Base-by-base conservation (phyloP, 1,140 invertebrate species). In the Drosophila pruinosa region DNA sequence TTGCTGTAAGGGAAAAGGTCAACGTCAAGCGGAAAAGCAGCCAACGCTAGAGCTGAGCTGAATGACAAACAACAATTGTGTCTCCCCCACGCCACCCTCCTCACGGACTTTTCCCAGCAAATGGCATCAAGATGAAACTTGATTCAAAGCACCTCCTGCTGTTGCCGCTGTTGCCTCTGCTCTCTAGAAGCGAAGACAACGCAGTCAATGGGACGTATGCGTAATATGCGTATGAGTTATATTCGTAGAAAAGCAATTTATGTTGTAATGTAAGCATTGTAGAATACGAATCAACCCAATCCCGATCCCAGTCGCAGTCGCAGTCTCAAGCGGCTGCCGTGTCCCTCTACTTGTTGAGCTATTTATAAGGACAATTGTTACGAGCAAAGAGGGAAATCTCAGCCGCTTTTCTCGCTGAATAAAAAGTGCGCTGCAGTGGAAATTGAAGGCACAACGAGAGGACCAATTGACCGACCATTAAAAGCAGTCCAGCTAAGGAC, bases 1-100 rank as follows among this genome's bases (percentile, higher is more conserved):
- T 58, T 45, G 57, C 56, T 56, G 74, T 38, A 69, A 61, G 22
- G 22, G 34, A 83, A 75, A 86, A 86, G 81, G 80, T 86, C 81
- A 86, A 48, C 39, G 14, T 12, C 26, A 12, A 21, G 15, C 3
- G 4, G 3, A 10, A 22, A 7, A 10, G 6, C 7, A 17, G 50
- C 1, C 10, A 5, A 3, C 12, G n/a, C 19, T n/a, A n/a, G 4
- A 56, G 52, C 8, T 28, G 24, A 43, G 39, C 38, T 14, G 22
- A 28, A 22, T 17, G 38, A 14, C 15, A 58, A 43, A 28, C 38
- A 58, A 19, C 38, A 34, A 52, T 56, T 56, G 36, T 24, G 26
- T 7, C n/a, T n/a, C n/a, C n/a, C n/a, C n/a, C n/a, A n/a, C n/a
- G n/a, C n/a, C n/a, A n/a, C n/a, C 28, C 28, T 10, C 28, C 6